Conservation (phyloP, 2,113 vertebrate species). For the Clupea harengus region DNA sequence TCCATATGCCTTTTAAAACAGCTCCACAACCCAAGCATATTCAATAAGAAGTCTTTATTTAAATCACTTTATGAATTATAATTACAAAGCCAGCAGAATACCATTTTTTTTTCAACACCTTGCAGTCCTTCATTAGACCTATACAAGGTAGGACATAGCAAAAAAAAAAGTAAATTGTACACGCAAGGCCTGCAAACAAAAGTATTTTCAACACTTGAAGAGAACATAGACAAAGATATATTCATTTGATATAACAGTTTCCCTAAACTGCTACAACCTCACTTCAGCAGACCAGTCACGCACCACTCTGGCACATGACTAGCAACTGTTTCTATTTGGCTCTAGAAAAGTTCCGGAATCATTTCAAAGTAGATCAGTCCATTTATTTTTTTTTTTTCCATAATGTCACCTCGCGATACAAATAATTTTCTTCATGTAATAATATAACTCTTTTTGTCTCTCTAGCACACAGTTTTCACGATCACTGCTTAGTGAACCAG, state of each 20-base stretch:
- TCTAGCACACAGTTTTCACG: not conserved
- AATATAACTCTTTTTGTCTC: not conserved
- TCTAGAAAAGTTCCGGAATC: not conserved
- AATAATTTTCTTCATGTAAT: not conserved
- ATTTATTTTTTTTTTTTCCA: not conserved
- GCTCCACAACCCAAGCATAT: not conserved
- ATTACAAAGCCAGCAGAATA: constrained; percentile 6
- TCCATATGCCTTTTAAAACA: not conserved
- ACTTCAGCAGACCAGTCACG: not conserved
- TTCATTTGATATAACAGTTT: not conserved
- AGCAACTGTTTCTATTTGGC: not conserved
- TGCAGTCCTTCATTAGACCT: not conserved
- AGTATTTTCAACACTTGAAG: not conserved
- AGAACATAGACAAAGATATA: not conserved
- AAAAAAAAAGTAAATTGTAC: not conserved
- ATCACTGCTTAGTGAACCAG: not conserved
- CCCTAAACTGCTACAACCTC: not conserved
- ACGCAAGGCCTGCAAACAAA: constrained; percentile 5
- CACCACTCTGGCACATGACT: not conserved
- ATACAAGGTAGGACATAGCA: not conserved
- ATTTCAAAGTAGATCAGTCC: not conserved
- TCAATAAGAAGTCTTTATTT: constrained; percentile 1
- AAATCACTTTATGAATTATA: constrained; percentile 14
- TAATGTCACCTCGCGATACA: not conserved
- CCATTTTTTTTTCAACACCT: constrained; percentile 1